phyloP scores from a whole-genome alignment of 2,797 vertebrate genomes.

The Allochrocebus solatus region DNA sequence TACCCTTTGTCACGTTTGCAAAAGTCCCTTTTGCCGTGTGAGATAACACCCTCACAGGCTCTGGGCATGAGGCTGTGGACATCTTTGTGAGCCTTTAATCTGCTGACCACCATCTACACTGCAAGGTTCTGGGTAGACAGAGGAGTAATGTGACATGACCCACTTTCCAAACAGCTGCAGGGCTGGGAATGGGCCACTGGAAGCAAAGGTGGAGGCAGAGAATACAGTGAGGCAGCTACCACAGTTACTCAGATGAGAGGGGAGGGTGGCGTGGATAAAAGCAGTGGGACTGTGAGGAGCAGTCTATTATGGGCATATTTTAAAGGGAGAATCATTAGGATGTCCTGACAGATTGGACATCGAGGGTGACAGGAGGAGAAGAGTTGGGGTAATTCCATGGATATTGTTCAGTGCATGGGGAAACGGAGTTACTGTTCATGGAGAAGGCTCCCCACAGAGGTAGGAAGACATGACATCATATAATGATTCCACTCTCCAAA shows the following conservation, averaged over 20 bases:
- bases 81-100: neutral
- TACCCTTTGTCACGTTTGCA: neutral
- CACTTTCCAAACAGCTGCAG: neutral
- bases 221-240: neutral
- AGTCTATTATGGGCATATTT: neutral
- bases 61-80: too few relatives aligned
- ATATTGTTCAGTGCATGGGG: neutral
- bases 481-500: neutral
- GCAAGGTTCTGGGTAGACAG: neutral
- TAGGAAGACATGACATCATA: neutral
- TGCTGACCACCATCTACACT: neutral
- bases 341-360: neutral
- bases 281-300: neutral
- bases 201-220: neutral
- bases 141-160: neutral
- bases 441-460: neutral
- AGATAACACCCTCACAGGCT: neutral
- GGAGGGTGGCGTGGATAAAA: fast-evolving
- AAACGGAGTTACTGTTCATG: neutral
- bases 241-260: fast-evolving
- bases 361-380: neutral
- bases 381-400: neutral
- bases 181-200: neutral
- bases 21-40: neutral
- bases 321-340: neutral